These are phyloP conservation scores for Apis laboriosa DNA, from an alignment of 1,140 invertebrate species.

Conservation along the genomic window DNA sequence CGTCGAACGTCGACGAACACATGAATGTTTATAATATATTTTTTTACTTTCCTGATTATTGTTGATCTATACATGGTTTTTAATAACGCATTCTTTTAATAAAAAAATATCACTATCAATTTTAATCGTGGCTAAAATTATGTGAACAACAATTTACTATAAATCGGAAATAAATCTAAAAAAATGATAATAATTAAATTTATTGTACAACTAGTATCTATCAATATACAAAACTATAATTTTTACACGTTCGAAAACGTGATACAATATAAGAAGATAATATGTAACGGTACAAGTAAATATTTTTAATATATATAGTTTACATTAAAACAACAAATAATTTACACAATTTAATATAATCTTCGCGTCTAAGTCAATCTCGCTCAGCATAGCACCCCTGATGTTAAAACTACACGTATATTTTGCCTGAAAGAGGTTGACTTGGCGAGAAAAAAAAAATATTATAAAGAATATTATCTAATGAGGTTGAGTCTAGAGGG, in stretches of 20 bases:
- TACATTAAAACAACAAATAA: slow-evolving; percentile 75
- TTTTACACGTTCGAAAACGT: slow-evolving; percentile 75
- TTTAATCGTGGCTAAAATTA: slow-evolving; percentile 7
- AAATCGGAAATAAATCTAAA: neutral
- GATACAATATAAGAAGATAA: slow-evolving; percentile 59
- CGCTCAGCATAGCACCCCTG: slow-evolving; percentile 65
- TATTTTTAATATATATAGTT: slow-evolving; percentile 67
- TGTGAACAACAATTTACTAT: neutral
- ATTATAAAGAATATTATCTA: slow-evolving; percentile 9
- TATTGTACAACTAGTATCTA: slow-evolving; percentile 77
- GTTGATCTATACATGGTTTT: slow-evolving; percentile 49
- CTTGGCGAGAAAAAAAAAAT: neutral
- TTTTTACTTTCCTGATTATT: slow-evolving; percentile 48
- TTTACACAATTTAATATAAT: slow-evolving; percentile 69
- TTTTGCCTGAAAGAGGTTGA: slow-evolving; percentile 34
- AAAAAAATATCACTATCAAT: slow-evolving; percentile 41
- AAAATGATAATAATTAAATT: slow-evolving; percentile 74
- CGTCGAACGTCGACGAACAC: slow-evolving; percentile 16
- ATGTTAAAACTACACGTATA: slow-evolving; percentile 59
- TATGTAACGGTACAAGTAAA: slow-evolving; percentile 68
- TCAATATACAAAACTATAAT: slow-evolving; percentile 81
- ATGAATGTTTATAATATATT: slow-evolving; percentile 21
- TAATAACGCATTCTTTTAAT: slow-evolving; percentile 53
- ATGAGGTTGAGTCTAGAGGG: neutral
- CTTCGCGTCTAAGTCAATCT: slow-evolving; percentile 56